Evolutionary conservation across 2,797 vertebrate genomes (phyloP), one percentile per base, ranked within the genome.

Genomic region (Xenentodon cancila): DNA sequence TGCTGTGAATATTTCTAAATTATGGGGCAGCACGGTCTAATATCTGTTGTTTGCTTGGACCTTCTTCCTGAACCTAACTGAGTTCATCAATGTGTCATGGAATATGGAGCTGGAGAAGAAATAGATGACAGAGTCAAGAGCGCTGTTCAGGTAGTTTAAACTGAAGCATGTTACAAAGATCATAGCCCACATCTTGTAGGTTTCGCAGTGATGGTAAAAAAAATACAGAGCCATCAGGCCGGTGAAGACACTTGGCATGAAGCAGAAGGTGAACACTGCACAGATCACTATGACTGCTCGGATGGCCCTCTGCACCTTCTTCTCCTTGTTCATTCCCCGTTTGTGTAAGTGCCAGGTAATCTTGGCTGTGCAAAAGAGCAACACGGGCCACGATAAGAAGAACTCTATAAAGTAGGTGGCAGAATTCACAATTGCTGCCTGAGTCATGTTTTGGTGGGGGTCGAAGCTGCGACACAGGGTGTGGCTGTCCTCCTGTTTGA

Each of bases 71-170:
- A n/a, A n/a, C 1, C 15, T 82, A 16, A 78, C 4, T 19, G 69
- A 57, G 7, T n/a, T 60, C 60, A 73, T 90, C 1, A 92, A 21
- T 2, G 61, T 74, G 7, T 82, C 54, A 40, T 76, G 81, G 50
- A 94, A 91, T 0, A 65, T 63, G 34, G 88, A 78, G 9, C 87
- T 94, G 45, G 87, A 91, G 64, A 93, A 92, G 45, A 79, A 87
- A 51, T 92, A 90, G 0, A 91, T 69, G 51, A 92, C 18, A 0
- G 79, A 87, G 59, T 95, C 91, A 67, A 94, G 64, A 63, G 88
- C 64, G 40, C 92, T 91, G 73, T 94, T 95, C 76, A 92, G 64
- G 47, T 93, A 94, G 27, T 84, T 92, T 63, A 94, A 78, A 7
- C 84, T 69, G 19, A 93, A 60, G 51, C 82, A 92, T n/a, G 85